These are phyloP conservation scores for Pristiophorus japonicus DNA, from an alignment of 2,113 vertebrate species.

Conservation along the genomic window DNA sequence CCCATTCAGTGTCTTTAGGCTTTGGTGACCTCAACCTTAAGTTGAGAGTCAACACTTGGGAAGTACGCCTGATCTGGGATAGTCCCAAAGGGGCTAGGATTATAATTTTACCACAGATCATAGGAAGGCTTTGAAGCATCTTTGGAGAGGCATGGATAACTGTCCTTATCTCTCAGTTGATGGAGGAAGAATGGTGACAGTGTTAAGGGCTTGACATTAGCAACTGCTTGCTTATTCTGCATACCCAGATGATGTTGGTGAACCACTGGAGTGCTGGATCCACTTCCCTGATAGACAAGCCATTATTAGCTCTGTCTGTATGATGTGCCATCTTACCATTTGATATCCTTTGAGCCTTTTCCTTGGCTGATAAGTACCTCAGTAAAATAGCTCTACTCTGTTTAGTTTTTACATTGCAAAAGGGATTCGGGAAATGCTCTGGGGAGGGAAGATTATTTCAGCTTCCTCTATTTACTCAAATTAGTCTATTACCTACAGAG, in stretches of 20 bases:
- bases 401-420: neutral
- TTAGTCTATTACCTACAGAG: neutral
- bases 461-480: neutral
- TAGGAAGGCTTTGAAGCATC: neutral
- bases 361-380: neutral
- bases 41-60: no score
- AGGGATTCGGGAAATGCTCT: neutral
- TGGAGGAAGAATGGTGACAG: neutral
- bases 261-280: neutral
- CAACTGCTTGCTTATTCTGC: neutral
- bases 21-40: no score
- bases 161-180: neutral
- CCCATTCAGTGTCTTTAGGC: no score
- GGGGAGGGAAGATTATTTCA: neutral
- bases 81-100: no score
- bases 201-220: neutral
- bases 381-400: neutral
- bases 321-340: neutral
- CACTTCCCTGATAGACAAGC: neutral
- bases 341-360: neutral
- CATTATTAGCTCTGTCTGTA: neutral
- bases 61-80: no score
- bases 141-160: neutral
- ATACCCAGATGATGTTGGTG: neutral
- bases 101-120: no score